Evolutionary conservation across 1,140 invertebrate genomes (phyloP).

Genomic region (Geopemphigus sp.): DNA sequence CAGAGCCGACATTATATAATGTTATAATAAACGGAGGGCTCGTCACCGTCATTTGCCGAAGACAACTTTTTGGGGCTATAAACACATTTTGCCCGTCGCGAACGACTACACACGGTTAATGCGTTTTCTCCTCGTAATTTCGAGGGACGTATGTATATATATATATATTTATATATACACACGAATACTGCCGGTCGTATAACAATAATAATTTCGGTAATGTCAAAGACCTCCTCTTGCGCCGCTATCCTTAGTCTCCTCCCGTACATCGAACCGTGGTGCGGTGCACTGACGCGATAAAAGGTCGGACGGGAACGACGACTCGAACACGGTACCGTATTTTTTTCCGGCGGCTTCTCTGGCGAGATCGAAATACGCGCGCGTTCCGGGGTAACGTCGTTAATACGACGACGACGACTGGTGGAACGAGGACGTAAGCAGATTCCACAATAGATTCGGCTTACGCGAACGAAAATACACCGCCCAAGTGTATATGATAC

Average conservation of each 20-base stretch:
- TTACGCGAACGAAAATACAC: no score
- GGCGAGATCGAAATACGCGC: no score
- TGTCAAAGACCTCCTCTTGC: not conserved
- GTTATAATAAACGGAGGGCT: conserved; percentile 26
- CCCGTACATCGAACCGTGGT: not conserved
- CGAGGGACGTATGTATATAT: not conserved
- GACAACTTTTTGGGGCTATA: conserved; percentile 33
- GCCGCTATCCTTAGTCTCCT: no score
- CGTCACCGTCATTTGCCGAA: conserved; percentile 7
- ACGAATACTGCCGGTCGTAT: conserved; percentile 21
- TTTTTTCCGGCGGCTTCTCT: not conserved
- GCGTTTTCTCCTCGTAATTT: conserved; percentile 34
- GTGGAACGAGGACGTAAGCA: no score
- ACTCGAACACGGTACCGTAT: not conserved
- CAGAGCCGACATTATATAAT: not conserved
- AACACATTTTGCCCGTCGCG: conserved; percentile 40
- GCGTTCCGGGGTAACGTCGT: no score
- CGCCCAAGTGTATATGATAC: no score
- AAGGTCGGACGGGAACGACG: conserved; percentile 22
- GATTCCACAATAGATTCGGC: no score
- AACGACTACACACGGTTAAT: conserved; percentile 44
- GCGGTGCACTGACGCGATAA: conserved; percentile 26
- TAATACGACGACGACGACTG: no score
- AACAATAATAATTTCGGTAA: conserved; percentile 48
- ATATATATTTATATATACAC: no score